Evolutionary conservation across 2,888 invertebrate genomes (phyloP).

Genomic region (Plebejus anna): DNA sequence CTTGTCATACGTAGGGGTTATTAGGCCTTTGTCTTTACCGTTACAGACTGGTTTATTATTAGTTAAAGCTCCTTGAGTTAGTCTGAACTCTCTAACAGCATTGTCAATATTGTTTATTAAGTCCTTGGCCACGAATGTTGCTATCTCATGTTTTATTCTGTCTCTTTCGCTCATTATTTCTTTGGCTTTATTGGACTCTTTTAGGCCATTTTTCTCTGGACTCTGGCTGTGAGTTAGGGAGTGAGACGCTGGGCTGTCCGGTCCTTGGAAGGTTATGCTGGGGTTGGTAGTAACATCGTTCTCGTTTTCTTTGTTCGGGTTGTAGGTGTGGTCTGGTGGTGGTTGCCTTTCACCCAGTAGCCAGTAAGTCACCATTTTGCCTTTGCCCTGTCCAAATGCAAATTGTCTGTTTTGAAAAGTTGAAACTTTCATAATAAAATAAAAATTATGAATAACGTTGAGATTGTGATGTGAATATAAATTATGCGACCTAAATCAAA

Average conservation of each 20-base stretch:
- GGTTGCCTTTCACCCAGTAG: conserved; percentile 83
- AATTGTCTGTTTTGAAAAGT: neutral
- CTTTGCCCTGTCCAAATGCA: conserved; percentile 85
- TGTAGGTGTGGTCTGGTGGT: conserved; percentile 42
- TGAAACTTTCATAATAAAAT: neutral
- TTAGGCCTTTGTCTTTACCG: conserved; percentile 57
- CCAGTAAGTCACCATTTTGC: conserved; percentile 94
- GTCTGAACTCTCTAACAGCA: conserved; percentile 65
- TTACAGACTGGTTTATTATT: conserved; percentile 47
- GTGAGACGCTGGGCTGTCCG: conserved; percentile 71
- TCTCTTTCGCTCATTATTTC: conserved; percentile 64
- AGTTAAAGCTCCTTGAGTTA: conserved; percentile 60
- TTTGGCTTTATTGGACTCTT: conserved; percentile 48
- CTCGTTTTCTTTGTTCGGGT: conserved; percentile 46
- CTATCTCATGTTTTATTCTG: conserved; percentile 71
- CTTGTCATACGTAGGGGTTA: conserved; percentile 69
- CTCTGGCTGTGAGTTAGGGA: conserved; percentile 65
- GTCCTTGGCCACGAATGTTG: conserved; percentile 70
- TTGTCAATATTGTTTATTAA: conserved; percentile 69
- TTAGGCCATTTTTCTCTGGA: conserved; percentile 56
- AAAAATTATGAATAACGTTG: neutral
- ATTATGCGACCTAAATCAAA: neutral
- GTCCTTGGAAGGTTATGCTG: conserved; percentile 73
- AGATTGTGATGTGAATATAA: neutral
- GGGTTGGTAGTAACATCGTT: conserved; percentile 55